Base-by-base conservation (phyloP, 2,797 vertebrate species). In the Pangasius sanitwongsei region DNA sequence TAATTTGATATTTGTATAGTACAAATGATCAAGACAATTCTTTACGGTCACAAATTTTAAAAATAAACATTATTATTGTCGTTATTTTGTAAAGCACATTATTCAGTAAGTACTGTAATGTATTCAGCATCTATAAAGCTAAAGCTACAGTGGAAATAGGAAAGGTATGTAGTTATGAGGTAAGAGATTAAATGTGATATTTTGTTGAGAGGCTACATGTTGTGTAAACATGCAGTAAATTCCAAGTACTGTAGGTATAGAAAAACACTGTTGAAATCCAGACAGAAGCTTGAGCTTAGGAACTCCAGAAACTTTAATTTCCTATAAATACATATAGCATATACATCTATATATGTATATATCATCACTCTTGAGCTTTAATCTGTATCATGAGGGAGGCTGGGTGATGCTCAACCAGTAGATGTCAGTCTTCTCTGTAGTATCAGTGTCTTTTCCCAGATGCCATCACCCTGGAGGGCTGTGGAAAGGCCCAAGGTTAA, bases 341-440 rank as follows among this genome's bases (percentile, higher is more conserved):
- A 61, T 59, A 15, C 34, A n/a, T 44, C 44, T 44, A 7, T 44
- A 44, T 44, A 44, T 44, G n/a, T 37, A 50, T 48, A 50, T 50
- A 86, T 63, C 23, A 85, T 87, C 44, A 41, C 83, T 87, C 69
- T 50, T 75, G 15, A 69, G 28, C 67, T 75, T 87, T 80, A 88
- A 78, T 75, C 41, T 86, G 11, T 18, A 85, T 48, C 57, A 72
- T 61, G 50, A 63, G 55, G 44, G 44, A 59, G 50, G 69, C 18
- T 78, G 63, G 37, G 31, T 57, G 82, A 72, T 41, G 69, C 89
- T 90, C 85, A 87, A 89, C 95, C 96, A 96, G 95, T 92, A 96
- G 96, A 95, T 95, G 96, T 96, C 93, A 96, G 95, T 95, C 93
- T 95, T 93, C 87, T 95, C 94, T 95, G 91, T 92, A 83, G 92